Conservation (phyloP, 2,113 vertebrate genomes). For the Oryzias javanicus region DNA sequence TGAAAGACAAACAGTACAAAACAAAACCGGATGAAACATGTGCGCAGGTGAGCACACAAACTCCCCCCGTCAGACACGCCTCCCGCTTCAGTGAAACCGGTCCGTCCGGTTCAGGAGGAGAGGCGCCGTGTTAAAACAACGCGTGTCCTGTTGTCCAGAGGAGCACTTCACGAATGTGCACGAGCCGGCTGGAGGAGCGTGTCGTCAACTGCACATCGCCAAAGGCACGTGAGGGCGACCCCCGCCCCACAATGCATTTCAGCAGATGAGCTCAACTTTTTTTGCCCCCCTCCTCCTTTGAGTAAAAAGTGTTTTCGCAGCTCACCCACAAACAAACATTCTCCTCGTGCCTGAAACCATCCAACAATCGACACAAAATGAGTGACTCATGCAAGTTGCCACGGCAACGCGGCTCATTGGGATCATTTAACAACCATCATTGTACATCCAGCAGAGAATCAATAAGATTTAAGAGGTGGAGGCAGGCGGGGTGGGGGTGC, state of each 20-base stretch:
- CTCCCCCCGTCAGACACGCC: slow-evolving; percentile 5
- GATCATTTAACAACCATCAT: slow-evolving; percentile 63
- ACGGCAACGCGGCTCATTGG: slow-evolving; percentile 66
- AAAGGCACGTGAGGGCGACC: slow-evolving; percentile 39
- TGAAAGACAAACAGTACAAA: slow-evolving; percentile 54
- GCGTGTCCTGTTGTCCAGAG: slow-evolving; percentile 6
- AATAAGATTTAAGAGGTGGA: slow-evolving; percentile 57
- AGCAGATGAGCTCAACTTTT: too few species aligned
- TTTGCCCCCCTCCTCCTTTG: too few species aligned
- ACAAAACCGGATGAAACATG: slow-evolving; percentile 48
- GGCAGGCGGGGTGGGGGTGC: not conserved
- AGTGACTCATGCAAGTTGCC: slow-evolving; percentile 68
- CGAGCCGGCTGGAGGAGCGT: slow-evolving; percentile 19
- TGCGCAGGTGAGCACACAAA: slow-evolving; percentile 71
- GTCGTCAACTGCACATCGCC: slow-evolving; percentile 38
- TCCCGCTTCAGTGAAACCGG: slow-evolving; percentile 46
- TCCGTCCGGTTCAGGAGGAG: slow-evolving; percentile 45
- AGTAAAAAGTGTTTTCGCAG: slow-evolving; percentile 34
- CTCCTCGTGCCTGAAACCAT: slow-evolving; percentile 44
- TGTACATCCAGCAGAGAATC: slow-evolving; percentile 64
- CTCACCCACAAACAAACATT: slow-evolving; percentile 30
- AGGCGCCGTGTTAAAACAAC: slow-evolving; percentile 8
- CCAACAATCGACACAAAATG: slow-evolving; percentile 64
- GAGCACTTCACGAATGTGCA: slow-evolving; percentile 21
- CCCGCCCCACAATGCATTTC: slow-evolving; percentile 14